Base-by-base conservation (phyloP, 2,888 invertebrate genomes). In the Cyclophora albipunctata region DNA sequence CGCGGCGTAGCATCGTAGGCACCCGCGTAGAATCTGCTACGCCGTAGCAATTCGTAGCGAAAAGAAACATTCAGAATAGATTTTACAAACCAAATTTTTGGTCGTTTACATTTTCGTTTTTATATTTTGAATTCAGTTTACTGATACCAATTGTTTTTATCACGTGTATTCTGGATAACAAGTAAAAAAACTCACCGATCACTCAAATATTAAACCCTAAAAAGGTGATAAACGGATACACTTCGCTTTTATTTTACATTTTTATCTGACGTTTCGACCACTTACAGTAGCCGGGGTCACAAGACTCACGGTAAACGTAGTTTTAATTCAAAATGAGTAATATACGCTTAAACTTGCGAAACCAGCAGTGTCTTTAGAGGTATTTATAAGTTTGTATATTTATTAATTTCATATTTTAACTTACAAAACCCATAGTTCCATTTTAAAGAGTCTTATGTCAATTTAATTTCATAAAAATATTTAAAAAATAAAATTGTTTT, bases 1-100 rank as follows among this genome's bases (percentile, higher is more conserved):
- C 53, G 62, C 54, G 55, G 59, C 62, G 66, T 66, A 64, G 67
- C 59, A 61, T 66, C 71, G 78, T 76, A 75, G 75, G 71, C 62
- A 43, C 60, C 59, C 70, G 20, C 20, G 73, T 77, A 77, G 79
- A 71, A 64, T 59, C 54, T 54, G 63, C 62, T 60, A 63, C 64
- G 57, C 57, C 57, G 62, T 69, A 65, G 52, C 50, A 59, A 54
- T 56, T 48, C 67, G 57, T 53, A 69, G 75, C 76, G 58, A 58
- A 74, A 73, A 60, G 55, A 74, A 67, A 45, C 35, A 33, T 6
- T 4, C 34, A 43, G 43, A 33, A 43, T 43, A 3, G 45, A 45
- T 34, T 34, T 3, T 41, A 45, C 40, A 35, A 34, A 7, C 5
- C 2, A 3, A n/a, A 35, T 37, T 45, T 45, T 5, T 42, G 20